These are phyloP conservation scores for Aurelia aurita complex sp. Pacific DNA, from an alignment of 30 jellyfish, hydroid and myxozoan species.

Conservation along the genomic window DNA sequence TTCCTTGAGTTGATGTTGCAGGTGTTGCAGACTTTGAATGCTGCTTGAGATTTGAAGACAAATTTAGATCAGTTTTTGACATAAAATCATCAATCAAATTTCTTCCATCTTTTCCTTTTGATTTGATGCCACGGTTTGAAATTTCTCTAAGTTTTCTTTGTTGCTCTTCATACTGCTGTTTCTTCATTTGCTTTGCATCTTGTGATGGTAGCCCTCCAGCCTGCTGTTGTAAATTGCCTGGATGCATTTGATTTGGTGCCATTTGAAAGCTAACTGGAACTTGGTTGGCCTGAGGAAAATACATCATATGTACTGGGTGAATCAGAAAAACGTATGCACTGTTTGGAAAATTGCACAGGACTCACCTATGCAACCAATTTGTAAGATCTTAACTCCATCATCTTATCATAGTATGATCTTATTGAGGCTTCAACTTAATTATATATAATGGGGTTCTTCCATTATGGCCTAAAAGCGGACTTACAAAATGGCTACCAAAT, in stretches of 20 bases:
- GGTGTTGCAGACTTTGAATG: background rate
- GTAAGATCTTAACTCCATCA: too few relatives aligned
- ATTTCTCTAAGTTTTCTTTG: constrained; percentile 56
- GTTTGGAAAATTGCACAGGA: too few relatives aligned
- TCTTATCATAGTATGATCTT: too few relatives aligned
- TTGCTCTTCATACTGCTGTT: constrained; percentile 63
- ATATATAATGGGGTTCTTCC: too few relatives aligned
- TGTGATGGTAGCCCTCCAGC: constrained; percentile 11
- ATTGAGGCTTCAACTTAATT: too few relatives aligned
- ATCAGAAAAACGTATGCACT: too few relatives aligned
- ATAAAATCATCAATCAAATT: constrained; percentile 48
- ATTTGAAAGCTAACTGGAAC: background rate
- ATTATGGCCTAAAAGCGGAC: too few relatives aligned
- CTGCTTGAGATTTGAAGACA: constrained; percentile 21
- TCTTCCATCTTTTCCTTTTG: constrained; percentile 47
- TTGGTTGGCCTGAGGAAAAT: too few relatives aligned
- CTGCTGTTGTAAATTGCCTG: background rate
- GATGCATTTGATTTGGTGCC: constrained; percentile 3
- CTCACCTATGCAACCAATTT: too few relatives aligned
- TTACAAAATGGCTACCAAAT: too few relatives aligned
- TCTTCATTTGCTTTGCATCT: constrained; percentile 23
- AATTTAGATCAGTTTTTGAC: constrained; percentile 53
- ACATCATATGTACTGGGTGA: too few relatives aligned
- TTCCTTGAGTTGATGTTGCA: background rate
- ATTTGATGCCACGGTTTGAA: constrained; percentile 34